Conservation (phyloP, 1,140 invertebrate genomes). For the Sogatella furcifera region DNA sequence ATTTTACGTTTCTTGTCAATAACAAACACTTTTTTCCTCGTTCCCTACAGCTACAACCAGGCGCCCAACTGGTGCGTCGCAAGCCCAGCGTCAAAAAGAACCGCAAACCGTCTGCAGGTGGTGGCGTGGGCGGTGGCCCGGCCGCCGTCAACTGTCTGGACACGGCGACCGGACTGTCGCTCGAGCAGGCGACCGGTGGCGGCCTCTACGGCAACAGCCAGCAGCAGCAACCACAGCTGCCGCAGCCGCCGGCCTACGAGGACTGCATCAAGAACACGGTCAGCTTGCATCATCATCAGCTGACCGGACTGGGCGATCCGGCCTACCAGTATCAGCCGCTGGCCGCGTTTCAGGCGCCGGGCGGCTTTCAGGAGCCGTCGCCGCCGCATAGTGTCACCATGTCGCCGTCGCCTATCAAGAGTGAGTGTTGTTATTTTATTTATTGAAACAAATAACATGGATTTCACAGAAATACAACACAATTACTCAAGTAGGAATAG, state of each 20-base stretch:
- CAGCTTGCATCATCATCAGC: conserved; percentile 38
- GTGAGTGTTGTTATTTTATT: too few species aligned
- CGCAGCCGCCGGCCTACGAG: conserved; percentile 38
- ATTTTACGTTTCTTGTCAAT: too few species aligned
- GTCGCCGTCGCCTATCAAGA: conserved; percentile 69
- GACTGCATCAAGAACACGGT: conserved; percentile 65
- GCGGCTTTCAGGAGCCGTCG: conserved; percentile 55
- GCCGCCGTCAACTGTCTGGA: conserved; percentile 33
- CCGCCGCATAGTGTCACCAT: conserved; percentile 74
- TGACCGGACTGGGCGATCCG: conserved; percentile 8
- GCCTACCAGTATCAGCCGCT: conserved; percentile 18
- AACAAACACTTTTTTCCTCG: too few species aligned
- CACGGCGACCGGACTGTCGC: conserved; percentile 23
- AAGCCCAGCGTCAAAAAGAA: conserved; percentile 69
- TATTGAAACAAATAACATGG: too few species aligned
- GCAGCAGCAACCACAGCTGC: conserved; percentile 50
- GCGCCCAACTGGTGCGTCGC: conserved; percentile 32
- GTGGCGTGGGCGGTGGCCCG: conserved; percentile 50
- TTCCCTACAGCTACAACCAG: neutral
- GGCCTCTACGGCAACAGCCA: conserved; percentile 70
- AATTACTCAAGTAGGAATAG: too few species aligned
- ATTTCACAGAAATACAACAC: too few species aligned
- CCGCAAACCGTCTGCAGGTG: conserved; percentile 42
- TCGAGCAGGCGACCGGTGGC: conserved; percentile 27
- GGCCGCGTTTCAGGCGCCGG: conserved; percentile 25